These are phyloP conservation scores for Poecilia picta DNA, from an alignment of 2,797 vertebrate species.

Conservation along the genomic window DNA sequence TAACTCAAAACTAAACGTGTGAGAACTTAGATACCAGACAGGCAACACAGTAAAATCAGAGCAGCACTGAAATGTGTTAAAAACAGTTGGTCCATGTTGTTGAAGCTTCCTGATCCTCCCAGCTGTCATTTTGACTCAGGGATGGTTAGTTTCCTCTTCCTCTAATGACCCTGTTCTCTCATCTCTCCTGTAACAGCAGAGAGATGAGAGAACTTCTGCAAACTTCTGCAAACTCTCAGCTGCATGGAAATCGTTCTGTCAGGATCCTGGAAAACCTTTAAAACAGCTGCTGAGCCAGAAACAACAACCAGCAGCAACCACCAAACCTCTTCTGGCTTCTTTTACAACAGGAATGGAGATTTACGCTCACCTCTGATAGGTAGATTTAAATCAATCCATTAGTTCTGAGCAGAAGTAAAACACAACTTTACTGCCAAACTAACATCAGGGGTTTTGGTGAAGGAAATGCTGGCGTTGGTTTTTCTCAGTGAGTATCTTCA, in stretches of 20 bases:
- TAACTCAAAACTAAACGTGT: neutral
- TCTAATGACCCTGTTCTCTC: slow-evolving; percentile 14
- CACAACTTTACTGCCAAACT: neutral
- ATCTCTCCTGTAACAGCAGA: slow-evolving; percentile 11
- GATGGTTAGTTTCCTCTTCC: neutral
- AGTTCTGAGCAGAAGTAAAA: neutral
- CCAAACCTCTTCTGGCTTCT: too few species aligned
- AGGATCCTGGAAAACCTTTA: neutral
- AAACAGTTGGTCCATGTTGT: neutral
- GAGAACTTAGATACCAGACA: neutral
- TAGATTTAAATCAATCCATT: neutral
- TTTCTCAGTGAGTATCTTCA: slow-evolving; percentile 7
- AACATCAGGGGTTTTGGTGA: neutral
- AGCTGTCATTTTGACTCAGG: neutral
- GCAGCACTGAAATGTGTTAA: neutral
- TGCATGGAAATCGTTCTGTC: neutral
- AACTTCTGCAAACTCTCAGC: slow-evolving; percentile 20
- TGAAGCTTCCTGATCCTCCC: neutral
- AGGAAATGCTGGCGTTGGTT: slow-evolving; percentile 8
- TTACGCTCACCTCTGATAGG: neutral
- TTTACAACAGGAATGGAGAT: neutral
- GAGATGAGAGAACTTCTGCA: too few species aligned
- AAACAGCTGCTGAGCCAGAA: neutral
- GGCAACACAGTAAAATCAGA: neutral
- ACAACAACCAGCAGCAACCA: neutral